Percentiles rank a stretch among this genome's conserved stretches.
Evolutionary conservation across 2,888 invertebrate genomes (phyloP).

Genomic region (Torymus auratus): DNA sequence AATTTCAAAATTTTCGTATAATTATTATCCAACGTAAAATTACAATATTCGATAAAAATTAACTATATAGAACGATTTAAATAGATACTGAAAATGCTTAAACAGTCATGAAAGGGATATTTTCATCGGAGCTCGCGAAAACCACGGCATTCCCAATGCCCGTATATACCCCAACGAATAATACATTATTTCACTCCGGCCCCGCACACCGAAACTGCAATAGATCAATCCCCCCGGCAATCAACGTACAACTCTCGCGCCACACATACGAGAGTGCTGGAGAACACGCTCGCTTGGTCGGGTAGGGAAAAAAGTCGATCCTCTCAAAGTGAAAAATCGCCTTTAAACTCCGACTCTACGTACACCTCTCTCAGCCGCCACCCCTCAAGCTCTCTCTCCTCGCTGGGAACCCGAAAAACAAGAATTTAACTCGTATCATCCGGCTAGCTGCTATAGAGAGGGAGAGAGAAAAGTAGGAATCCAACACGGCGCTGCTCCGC

Average conservation of each 20-base stretch:
- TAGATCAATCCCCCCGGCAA: constrained; percentile 2
- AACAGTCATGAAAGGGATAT: too few species aligned
- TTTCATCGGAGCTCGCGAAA: too few species aligned
- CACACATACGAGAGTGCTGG: too few species aligned
- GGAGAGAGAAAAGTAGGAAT: constrained; percentile 37
- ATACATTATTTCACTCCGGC: neutral
- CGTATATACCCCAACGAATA: too few species aligned
- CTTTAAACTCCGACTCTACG: constrained; percentile 19
- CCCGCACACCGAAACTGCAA: neutral
- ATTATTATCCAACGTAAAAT: too few species aligned
- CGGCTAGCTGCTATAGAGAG: neutral
- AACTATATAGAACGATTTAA: too few species aligned
- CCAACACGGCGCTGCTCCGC: neutral
- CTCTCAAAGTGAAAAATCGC: constrained; percentile 41
- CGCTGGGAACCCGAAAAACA: neutral
- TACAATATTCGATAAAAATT: too few species aligned
- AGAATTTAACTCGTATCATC: constrained; percentile 46
- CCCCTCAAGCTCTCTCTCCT: neutral
- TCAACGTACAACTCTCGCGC: constrained; percentile 5
- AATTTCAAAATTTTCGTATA: too few species aligned
- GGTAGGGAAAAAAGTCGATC: neutral
- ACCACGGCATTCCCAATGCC: too few species aligned
- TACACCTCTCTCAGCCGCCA: neutral
- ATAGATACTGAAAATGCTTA: too few species aligned
- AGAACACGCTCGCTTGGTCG: too few species aligned